A percentile compares a stretch with the other conserved stretches of the same genome.
phyloP scores from a whole-genome alignment of 2,113 vertebrate species.

The Malurus alboscapulatus region DNA sequence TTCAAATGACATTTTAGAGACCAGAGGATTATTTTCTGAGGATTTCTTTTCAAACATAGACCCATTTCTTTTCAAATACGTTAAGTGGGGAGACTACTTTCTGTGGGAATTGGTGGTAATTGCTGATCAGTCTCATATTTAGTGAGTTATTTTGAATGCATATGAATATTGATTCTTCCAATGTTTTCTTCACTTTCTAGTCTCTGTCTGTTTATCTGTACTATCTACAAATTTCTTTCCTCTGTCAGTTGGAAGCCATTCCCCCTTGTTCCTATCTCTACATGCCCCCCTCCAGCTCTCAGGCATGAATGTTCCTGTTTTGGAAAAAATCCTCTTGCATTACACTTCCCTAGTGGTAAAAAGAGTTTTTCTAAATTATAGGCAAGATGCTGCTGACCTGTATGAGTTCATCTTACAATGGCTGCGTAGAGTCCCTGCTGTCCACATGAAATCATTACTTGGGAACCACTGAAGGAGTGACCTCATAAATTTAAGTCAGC shows the following conservation, averaged over 20 bases:
- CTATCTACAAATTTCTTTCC: neutral
- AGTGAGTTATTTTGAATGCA: neutral
- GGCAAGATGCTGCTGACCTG: neutral
- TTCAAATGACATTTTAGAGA: neutral
- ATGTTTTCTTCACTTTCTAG: neutral
- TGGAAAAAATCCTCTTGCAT: neutral
- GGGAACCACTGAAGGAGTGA: neutral
- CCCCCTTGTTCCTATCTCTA: neutral
- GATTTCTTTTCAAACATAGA: neutral
- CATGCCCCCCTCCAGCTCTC: neutral
- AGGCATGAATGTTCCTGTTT: neutral
- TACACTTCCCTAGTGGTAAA: neutral
- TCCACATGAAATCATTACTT: slow-evolving; percentile 1
- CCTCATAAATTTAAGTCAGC: neutral
- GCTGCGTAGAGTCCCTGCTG: neutral
- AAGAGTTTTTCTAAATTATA: neutral
- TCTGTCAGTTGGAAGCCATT: neutral
- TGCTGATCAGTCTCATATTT: neutral
- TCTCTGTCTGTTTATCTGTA: neutral
- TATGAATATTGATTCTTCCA: neutral
- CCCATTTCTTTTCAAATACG: neutral
- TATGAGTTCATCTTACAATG: neutral
- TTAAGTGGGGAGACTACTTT: neutral
- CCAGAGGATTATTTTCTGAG: neutral
- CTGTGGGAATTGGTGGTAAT: neutral